A percentile compares a stretch with the other conserved stretches of the same genome.
Evolutionary conservation across 2,888 invertebrate genomes (phyloP).

Genomic region (Eucera pruinosa): DNA sequence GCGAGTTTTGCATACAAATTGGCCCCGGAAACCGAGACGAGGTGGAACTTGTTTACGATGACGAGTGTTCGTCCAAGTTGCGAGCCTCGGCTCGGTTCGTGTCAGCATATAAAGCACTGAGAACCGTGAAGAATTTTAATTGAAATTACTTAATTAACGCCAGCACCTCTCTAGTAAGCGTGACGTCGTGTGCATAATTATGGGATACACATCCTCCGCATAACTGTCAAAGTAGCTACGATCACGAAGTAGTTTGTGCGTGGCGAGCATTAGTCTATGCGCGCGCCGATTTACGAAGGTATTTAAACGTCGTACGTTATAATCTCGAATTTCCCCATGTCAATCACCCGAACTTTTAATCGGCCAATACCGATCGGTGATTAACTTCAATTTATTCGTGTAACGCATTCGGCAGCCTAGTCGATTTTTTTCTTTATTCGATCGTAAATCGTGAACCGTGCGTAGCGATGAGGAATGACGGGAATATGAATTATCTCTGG

Average conservation of each 20-base stretch:
- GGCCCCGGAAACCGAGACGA: conserved; percentile 49
- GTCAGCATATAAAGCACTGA: conserved; percentile 55
- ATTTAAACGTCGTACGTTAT: conserved; percentile 36
- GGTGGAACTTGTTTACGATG: conserved; percentile 68
- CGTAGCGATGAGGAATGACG: no score
- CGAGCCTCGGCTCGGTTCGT: conserved; percentile 39
- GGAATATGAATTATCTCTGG: no score
- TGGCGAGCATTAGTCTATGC: conserved; percentile 8
- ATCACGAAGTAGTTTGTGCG: conserved; percentile 26
- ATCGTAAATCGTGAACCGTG: no score
- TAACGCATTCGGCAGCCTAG: no score
- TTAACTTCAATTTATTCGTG: conserved; percentile 18
- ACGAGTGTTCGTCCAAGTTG: conserved; percentile 69
- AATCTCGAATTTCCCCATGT: conserved; percentile 20
- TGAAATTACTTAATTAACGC: conserved; percentile 78
- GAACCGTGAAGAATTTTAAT: conserved; percentile 75
- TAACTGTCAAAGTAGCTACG: conserved; percentile 53
- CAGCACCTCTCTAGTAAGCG: conserved; percentile 23
- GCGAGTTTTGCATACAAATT: conserved; percentile 73
- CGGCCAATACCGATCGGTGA: conserved; percentile 30
- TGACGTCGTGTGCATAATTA: conserved; percentile 41
- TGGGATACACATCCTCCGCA: conserved; percentile 39
- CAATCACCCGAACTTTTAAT: conserved; percentile 23
- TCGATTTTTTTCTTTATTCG: no score
- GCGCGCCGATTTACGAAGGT: conserved; percentile 46